Evolutionary conservation across 2,888 invertebrate species (phyloP).

Genomic region (Polymixis flavicincta): DNA sequence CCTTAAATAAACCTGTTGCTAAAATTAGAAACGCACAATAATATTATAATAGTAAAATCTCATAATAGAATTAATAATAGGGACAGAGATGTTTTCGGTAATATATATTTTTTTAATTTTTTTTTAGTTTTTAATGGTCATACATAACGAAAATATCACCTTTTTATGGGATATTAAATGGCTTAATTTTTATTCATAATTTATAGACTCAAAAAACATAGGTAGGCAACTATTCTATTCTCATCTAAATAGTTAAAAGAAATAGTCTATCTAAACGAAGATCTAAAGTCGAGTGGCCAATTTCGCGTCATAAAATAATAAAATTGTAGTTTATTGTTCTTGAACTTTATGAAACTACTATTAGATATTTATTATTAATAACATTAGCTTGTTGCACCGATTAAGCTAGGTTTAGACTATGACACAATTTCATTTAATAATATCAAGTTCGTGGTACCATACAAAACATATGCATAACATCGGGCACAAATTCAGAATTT

Average conservation of each 20-base stretch:
- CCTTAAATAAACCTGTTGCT: conserved; percentile 44
- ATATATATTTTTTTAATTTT: neutral
- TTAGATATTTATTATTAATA: conserved; percentile 36
- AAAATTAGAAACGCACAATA: conserved; percentile 59
- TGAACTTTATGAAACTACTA: conserved; percentile 36
- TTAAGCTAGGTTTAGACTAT: conserved; percentile 47
- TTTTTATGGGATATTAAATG: neutral
- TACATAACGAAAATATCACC: neutral
- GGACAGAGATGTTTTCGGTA: conserved; percentile 17
- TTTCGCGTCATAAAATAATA: conserved; percentile 28
- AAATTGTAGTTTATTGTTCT: conserved; percentile 43
- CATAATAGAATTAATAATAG: conserved; percentile 6
- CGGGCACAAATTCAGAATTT: neutral
- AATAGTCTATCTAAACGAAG: conserved; percentile 19
- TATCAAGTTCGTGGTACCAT: neutral
- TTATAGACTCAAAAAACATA: neutral
- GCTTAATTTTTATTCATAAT: neutral
- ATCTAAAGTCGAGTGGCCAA: conserved; percentile 53
- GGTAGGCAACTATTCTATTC: neutral
- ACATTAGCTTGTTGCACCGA: conserved; percentile 52
- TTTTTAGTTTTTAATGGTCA: neutral
- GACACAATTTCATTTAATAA: conserved; percentile 22
- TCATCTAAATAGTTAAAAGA: neutral
- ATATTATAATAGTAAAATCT: conserved; percentile 4
- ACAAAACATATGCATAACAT: neutral